Evolutionary conservation across 2,888 invertebrate species (phyloP).

Genomic region (Onchidella celtica): DNA sequence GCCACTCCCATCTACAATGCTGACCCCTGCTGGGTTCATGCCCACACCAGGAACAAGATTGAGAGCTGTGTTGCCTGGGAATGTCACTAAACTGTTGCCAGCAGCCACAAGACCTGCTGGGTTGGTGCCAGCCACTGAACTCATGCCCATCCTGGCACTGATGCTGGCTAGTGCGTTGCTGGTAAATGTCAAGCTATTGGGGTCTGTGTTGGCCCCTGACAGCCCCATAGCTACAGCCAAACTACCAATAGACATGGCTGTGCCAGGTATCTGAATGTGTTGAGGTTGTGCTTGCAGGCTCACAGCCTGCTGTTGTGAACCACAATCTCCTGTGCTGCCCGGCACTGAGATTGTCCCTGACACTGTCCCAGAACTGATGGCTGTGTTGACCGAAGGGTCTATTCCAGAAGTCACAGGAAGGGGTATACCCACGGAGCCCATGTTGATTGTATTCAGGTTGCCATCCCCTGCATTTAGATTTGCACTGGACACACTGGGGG

Average conservation of each 20-base stretch:
- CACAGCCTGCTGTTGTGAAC: constrained; percentile 20
- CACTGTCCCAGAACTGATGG: constrained; percentile 35
- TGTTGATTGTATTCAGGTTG: constrained; percentile 36
- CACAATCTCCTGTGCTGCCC: constrained; percentile 29
- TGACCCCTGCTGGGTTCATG: constrained; percentile 43
- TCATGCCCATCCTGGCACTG: constrained; percentile 51
- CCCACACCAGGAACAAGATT: constrained; percentile 45
- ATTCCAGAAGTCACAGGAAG: constrained; percentile 46
- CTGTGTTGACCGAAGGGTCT: constrained; percentile 31
- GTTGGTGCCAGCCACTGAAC: constrained; percentile 38
- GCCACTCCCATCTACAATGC: constrained; percentile 42
- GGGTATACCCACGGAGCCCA: constrained; percentile 42
- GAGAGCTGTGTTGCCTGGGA: constrained; percentile 38
- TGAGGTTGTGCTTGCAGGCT: constrained; percentile 39
- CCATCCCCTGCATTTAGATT: constrained; percentile 21
- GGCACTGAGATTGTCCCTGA: constrained; percentile 41
- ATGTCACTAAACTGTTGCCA: constrained; percentile 44
- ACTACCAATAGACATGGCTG: constrained; percentile 45
- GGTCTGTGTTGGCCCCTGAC: constrained; percentile 45
- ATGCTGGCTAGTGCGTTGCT: constrained; percentile 46
- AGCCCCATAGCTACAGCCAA: constrained; percentile 48
- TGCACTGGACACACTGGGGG: not conserved
- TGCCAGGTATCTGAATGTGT: constrained; percentile 50
- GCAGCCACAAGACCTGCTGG: constrained; percentile 32
- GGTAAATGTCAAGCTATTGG: constrained; percentile 48